Percentiles rank a stretch among this genome's conserved stretches.
phyloP scores from a whole-genome alignment of 2,797 vertebrate species.

The Micrastur ruficollis region DNA sequence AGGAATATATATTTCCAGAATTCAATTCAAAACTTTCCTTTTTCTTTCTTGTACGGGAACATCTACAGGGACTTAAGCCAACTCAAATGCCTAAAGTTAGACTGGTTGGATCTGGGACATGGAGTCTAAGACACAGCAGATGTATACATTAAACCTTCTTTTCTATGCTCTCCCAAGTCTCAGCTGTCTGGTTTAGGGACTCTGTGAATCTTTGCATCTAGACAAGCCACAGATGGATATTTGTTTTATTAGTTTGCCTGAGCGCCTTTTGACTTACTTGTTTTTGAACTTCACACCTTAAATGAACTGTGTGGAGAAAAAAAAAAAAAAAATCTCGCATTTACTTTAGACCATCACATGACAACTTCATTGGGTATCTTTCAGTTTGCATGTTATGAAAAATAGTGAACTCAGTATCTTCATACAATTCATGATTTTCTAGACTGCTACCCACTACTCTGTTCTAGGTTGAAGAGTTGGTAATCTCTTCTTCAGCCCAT shows the following conservation, averaged over 20 bases:
- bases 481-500: background rate
- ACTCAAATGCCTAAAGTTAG: background rate
- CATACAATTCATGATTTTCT: background rate
- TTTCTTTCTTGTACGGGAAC: background rate
- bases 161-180: background rate
- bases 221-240: background rate
- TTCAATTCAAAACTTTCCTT: background rate
- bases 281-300: background rate
- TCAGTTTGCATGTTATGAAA: background rate
- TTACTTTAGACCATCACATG: rapidly evolving
- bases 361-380: background rate
- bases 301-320: background rate
- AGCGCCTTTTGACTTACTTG: background rate
- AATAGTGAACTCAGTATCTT: background rate
- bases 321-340: background rate
- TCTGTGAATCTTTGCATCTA: background rate
- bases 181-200: background rate
- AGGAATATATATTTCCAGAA: background rate
- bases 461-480: background rate
- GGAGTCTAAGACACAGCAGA: background rate
- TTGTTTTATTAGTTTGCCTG: background rate
- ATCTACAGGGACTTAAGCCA: background rate
- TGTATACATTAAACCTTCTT: background rate
- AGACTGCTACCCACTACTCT: background rate
- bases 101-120: background rate